These are phyloP conservation scores for Catharus ustulatus DNA, from an alignment of 2,797 vertebrate species.

Conservation along the genomic window DNA sequence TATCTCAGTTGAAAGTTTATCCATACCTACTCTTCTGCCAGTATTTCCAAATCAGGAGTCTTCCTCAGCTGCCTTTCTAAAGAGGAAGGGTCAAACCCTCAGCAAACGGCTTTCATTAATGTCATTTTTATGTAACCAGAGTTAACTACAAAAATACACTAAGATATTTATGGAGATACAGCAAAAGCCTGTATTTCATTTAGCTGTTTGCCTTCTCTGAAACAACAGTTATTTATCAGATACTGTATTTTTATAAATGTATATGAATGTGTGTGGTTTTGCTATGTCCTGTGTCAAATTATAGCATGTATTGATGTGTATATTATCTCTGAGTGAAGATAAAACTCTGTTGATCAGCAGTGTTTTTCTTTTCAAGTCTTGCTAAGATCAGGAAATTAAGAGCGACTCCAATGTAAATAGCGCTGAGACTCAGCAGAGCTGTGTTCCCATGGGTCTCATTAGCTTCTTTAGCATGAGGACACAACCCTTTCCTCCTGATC, in stretches of 20 bases:
- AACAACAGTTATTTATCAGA: background rate
- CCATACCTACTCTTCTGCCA: background rate
- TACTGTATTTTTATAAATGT: background rate
- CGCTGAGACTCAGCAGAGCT: background rate
- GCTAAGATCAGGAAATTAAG: conserved; percentile 44
- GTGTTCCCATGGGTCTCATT: conserved; percentile 14
- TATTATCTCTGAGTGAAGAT: background rate
- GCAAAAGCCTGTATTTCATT: background rate
- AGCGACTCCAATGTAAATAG: conserved; percentile 30
- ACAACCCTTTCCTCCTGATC: background rate
- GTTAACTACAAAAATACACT: background rate
- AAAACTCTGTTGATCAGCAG: background rate
- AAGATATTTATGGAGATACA: background rate
- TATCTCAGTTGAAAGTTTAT: background rate
- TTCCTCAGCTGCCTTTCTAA: background rate
- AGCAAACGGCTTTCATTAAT: background rate
- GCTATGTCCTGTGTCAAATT: background rate
- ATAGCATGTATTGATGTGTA: background rate
- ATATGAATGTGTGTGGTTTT: background rate
- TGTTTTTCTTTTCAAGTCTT: conserved; percentile 26
- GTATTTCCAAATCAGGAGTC: background rate
- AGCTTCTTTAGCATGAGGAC: background rate
- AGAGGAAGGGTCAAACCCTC: background rate
- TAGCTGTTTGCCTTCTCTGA: background rate
- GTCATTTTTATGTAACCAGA: background rate